These are phyloP conservation scores for Ceyx margarethae DNA, from an alignment of 2,113 vertebrate genomes.

Conservation along the genomic window DNA sequence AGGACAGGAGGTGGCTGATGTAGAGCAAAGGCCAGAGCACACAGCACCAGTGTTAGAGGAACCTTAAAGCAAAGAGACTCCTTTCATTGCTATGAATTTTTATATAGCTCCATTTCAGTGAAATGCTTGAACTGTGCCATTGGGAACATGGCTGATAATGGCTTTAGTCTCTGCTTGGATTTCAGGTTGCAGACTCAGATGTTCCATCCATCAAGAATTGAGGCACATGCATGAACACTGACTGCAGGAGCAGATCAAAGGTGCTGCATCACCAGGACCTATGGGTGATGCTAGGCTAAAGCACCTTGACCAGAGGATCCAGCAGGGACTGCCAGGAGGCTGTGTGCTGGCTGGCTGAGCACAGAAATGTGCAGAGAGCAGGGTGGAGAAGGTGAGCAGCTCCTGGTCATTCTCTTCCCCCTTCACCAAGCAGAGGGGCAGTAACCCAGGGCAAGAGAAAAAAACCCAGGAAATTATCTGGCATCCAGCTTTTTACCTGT, in stretches of 20 bases:
- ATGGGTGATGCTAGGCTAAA: background rate
- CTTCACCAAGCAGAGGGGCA: background rate
- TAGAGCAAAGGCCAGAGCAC: background rate
- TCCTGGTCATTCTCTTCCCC: background rate
- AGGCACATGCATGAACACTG: rapidly evolving
- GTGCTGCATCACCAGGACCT: rapidly evolving
- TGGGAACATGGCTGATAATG: background rate
- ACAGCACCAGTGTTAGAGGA: rapidly evolving
- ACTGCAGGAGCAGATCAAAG: background rate
- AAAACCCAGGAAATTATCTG: background rate
- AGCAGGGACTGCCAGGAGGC: background rate
- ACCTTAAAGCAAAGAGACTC: background rate
- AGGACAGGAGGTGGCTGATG: background rate
- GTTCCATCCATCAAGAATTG: background rate
- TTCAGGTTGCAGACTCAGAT: background rate
- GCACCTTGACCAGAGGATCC: rapidly evolving
- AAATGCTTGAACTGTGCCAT: background rate
- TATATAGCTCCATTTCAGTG: background rate
- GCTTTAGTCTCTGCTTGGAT: background rate
- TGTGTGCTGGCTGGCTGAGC: background rate
- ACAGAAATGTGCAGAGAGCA: rapidly evolving
- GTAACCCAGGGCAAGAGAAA: background rate
- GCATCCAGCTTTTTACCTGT: background rate
- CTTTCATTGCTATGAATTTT: background rate
- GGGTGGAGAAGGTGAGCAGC: background rate